Evolutionary conservation across 2,888 invertebrate genomes (phyloP).

Genomic region (Luperina nickerlii): DNA sequence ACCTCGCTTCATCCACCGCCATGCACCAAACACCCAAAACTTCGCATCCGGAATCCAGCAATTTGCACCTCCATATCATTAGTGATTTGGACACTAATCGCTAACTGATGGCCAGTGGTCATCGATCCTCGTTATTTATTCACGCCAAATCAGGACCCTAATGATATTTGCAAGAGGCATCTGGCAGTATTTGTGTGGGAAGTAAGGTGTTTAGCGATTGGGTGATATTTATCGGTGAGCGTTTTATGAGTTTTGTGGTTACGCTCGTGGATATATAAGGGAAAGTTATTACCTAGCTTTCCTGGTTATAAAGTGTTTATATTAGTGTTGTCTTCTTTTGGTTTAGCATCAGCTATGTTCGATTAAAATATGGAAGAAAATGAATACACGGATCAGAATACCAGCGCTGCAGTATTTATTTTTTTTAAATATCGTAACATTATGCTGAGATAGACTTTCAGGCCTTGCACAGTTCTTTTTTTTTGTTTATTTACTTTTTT

Average conservation of each 20-base stretch:
- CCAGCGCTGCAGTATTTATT: no score
- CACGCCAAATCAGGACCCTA: slow-evolving; percentile 62
- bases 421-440: no score
- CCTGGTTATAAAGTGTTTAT: neutral
- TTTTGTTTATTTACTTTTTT: no score
- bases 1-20: slow-evolving; percentile 13
- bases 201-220: slow-evolving; percentile 31
- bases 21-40: slow-evolving; percentile 64
- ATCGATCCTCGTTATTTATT: slow-evolving; percentile 68
- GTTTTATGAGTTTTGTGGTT: slow-evolving; percentile 38
- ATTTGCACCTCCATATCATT: slow-evolving; percentile 77
- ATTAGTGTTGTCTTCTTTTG: no score
- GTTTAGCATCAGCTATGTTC: no score
- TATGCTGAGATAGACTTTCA: no score
- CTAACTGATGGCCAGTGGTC: slow-evolving; percentile 71
- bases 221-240: slow-evolving; percentile 41
- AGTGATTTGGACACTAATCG: slow-evolving; percentile 79
- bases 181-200: slow-evolving; percentile 46
- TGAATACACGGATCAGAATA: no score
- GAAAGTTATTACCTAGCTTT: neutral
- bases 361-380: neutral
- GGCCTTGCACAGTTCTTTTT: no score
- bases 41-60: slow-evolving; percentile 76
- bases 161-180: slow-evolving; percentile 56
- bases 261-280: neutral